A percentile compares a stretch with the other conserved stretches of the same genome.
Conservation (phyloP, 2,888 invertebrate species). For the Phaonia tiefii region DNA sequence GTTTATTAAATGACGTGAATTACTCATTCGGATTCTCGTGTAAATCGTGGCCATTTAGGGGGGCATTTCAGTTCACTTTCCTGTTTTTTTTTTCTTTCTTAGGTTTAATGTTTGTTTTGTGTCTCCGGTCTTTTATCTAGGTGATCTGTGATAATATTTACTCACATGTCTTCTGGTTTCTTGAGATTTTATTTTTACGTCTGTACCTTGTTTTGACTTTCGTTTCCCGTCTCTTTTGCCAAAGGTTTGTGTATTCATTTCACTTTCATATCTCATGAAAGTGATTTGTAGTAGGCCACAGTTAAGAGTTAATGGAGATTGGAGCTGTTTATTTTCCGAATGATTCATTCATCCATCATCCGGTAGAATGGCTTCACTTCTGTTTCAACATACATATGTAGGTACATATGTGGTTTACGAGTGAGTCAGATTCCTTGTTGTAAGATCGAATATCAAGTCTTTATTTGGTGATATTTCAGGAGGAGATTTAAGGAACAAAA, state of each 20-base stretch:
- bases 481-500: no score
- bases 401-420: no score
- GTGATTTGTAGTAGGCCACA: slow-evolving; percentile 14
- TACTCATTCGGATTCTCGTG: not conserved
- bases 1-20: slow-evolving; percentile 7
- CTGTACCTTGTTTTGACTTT: slow-evolving; percentile 9
- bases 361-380: no score
- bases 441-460: no score
- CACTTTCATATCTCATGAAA: slow-evolving; percentile 44
- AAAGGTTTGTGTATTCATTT: slow-evolving; percentile 45
- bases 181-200: slow-evolving; percentile 32
- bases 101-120: not conserved
- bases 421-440: no score
- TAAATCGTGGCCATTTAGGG: slow-evolving; percentile 2
- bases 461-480: no score
- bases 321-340: slow-evolving; percentile 1
- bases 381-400: no score
- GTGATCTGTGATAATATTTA: slow-evolving; percentile 56
- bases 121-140: slow-evolving; percentile 35
- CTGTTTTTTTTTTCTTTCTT: no score
- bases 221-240: slow-evolving; percentile 15
- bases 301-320: not conserved
- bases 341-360: slow-evolving; percentile 6
- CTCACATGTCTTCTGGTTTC: slow-evolving; percentile 10
- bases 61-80: slow-evolving; percentile 3